Evolutionary conservation across 1,140 invertebrate species (phyloP).

Genomic region (Diorhabda elongata): DNA sequence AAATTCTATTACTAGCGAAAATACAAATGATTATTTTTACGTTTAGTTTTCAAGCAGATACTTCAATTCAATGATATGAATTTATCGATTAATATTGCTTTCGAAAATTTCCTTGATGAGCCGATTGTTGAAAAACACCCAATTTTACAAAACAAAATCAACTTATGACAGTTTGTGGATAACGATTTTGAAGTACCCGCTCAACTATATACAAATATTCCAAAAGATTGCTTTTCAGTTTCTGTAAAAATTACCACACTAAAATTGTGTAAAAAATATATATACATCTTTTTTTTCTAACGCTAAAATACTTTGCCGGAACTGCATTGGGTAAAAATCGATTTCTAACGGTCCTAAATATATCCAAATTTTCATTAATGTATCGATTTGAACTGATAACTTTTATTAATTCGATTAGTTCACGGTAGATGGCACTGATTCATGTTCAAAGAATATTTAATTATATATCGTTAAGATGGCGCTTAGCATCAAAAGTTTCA

Average conservation of each 20-base stretch:
- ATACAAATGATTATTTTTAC: conserved; percentile 34
- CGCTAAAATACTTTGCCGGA: conserved; percentile 11
- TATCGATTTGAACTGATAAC: too few relatives aligned
- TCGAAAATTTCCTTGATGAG: conserved; percentile 6
- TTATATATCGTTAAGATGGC: too few relatives aligned
- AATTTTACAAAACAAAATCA: conserved; percentile 21
- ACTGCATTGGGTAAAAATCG: too few relatives aligned
- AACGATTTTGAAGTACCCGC: conserved; percentile 30
- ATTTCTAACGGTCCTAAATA: too few relatives aligned
- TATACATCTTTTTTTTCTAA: conserved; percentile 27
- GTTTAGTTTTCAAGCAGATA: conserved; percentile 33
- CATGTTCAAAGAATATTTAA: too few relatives aligned
- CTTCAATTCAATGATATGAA: conserved; percentile 33
- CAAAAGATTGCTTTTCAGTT: conserved; percentile 33
- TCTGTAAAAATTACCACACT: conserved; percentile 19
- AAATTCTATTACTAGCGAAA: conserved; percentile 37
- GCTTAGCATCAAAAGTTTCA: too few relatives aligned
- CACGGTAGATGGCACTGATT: too few relatives aligned
- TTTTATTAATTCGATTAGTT: too few relatives aligned
- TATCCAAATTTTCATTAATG: too few relatives aligned
- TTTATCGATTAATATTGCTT: conserved; percentile 31
- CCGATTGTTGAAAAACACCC: background rate
- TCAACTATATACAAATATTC: conserved; percentile 31
- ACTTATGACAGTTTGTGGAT: conserved; percentile 17
- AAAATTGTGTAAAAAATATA: conserved; percentile 33